Base-by-base conservation (phyloP, 1,140 invertebrate genomes). In the Plutomurus gul region DNA sequence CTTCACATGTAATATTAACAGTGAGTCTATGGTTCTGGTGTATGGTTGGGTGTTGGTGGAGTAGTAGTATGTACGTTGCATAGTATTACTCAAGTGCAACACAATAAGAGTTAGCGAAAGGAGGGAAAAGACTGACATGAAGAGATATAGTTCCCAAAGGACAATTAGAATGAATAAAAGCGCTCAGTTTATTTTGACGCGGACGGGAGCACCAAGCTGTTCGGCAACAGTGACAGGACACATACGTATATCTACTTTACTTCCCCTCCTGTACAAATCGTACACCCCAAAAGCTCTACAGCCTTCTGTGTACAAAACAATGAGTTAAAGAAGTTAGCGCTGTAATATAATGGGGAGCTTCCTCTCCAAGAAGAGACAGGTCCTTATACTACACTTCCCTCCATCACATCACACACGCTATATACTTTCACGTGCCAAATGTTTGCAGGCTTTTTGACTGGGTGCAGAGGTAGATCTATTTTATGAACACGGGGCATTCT, bases 81-180 rank as follows among this genome's bases (percentile, higher is more conserved):
- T 51, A 22, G 25, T 18, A 51, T 51, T 51, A 51, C 47, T 8
- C 25, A 51, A 25, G 13, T 65, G 56, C 18, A 65, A 65, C 56
- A 65, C 56, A 65, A 33, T 25, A 65, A 65, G 56, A 65, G 56
- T 65, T 65, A 65, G 56, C 56, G 27, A 65, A 65, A 65, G 56
- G 36, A 65, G 56, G 56, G 56, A 65, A 65, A 13, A 65, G 56
- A 65, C 56, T 65, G 56, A 65, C 56, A 65, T 30, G 56, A 65
- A 65, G 56, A 65, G 56, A 65, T 65, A 65, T 65, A 27, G 56
- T 65, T 65, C 56, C 56, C 56, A 65, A 27, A 65, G 56, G 56
- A 65, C 56, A 65, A 65, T 65, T 65, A 65, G 56, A 65, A 65
- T 65, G 56, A 65, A 65, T 65, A 65, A 65, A 65, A 27, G 56